Evolutionary conservation across 2,113 vertebrate genomes (phyloP), one percentile per base, ranked within the genome.

Genomic region (Chionomys nivalis): DNA sequence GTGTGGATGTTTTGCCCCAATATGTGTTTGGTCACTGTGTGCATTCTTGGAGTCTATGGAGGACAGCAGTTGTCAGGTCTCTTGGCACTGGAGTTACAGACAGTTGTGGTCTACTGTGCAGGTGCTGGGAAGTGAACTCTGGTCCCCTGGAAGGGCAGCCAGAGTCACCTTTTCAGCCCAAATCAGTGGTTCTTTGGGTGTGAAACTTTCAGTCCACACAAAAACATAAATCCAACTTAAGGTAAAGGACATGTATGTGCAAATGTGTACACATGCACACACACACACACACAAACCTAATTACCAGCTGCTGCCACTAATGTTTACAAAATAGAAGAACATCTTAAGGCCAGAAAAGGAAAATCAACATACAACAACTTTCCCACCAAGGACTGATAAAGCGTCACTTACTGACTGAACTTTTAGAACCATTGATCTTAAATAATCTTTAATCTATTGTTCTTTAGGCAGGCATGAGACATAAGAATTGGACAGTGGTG

Each of bases 291-390:
- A 0, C 4, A 52, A 5, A 44, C 4, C 11, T 63, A 61, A 61
- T 77, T 76, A 31, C 42, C 49, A 52, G 78, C 39, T 63, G 12
- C 39, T 73, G 28, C 61, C 1, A 78, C 1, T 58, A 70, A 3
- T 1, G 47, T 95, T 93, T 68, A 90, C 23, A 85, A 78, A 93
- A 90, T 61, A 88, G 42, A 91, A 73, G 42, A 47, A 33, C 8
- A 14, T 68, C 75, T 70, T 83, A 95, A 95, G 8, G 55, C 31
- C 11, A 26, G 44, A 83, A 72, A 68, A 47, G n/a, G 31, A 79
- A 47, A 42, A 61, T 61, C 11, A 55, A 10, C 36, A 52, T 36
- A 90, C 77, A 83, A 9, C 8, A 61, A 70, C 77, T 52, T 55
- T 95, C 87, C 7, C 42, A 17, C 63, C 52, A 90, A 78, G 63